A percentile compares a stretch with the other conserved stretches of the same genome.
Conservation (phyloP, 2,888 invertebrate species). For the Craniophora ligustri region DNA sequence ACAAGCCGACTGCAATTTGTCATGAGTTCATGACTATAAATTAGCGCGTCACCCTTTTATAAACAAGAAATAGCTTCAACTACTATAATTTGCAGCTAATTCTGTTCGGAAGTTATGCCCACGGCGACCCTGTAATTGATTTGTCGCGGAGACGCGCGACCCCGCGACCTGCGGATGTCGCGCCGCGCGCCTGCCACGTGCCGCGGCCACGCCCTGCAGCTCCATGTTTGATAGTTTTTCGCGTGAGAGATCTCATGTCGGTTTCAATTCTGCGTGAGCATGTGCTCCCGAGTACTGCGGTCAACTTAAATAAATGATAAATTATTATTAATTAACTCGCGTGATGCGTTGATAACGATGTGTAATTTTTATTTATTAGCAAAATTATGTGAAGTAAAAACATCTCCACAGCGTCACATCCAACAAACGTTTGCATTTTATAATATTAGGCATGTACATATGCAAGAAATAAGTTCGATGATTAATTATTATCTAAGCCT, state of each 20-base stretch:
- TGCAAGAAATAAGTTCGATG: too few relatives aligned
- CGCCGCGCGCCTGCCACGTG: constrained; percentile 71
- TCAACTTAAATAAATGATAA: constrained; percentile 16
- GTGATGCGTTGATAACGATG: not conserved
- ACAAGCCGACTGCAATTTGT: constrained; percentile 54
- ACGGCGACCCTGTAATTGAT: constrained; percentile 83
- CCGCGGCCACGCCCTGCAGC: constrained; percentile 62
- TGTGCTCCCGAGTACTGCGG: constrained; percentile 43
- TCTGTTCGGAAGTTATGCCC: constrained; percentile 78
- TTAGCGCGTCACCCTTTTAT: constrained; percentile 75
- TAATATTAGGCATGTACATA: too few relatives aligned
- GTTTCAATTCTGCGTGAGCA: constrained; percentile 47
- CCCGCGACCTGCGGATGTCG: constrained; percentile 57
- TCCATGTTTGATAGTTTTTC: constrained; percentile 68
- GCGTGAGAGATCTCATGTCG: constrained; percentile 75
- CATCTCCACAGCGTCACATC: too few relatives aligned
- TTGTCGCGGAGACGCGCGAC: constrained; percentile 76
- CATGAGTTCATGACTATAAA: constrained; percentile 72
- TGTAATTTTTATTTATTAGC: too few relatives aligned
- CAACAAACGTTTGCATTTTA: too few relatives aligned
- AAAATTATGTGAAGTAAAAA: too few relatives aligned
- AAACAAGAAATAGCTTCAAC: constrained; percentile 79
- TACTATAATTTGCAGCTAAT: constrained; percentile 84
- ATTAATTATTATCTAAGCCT: too few relatives aligned
- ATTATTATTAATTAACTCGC: too few relatives aligned